Evolutionary conservation across 1,140 invertebrate genomes (phyloP), one percentile per base, ranked within the genome.

Genomic region (Anoplolepis gracilipes): DNA sequence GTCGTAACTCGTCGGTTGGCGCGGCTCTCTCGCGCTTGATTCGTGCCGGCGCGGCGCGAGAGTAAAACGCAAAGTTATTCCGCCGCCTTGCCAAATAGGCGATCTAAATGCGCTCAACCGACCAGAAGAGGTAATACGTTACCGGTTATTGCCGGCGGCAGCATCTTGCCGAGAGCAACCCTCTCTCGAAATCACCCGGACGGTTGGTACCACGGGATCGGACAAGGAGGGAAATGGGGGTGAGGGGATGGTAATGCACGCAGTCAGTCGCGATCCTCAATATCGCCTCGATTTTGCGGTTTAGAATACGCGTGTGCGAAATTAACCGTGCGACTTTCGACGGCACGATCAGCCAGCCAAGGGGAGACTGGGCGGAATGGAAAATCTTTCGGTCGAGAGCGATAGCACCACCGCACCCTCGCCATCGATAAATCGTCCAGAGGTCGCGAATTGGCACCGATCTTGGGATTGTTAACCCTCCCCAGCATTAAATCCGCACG

Each of bases 61-160:
- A 72, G 88, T 90, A 90, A 92, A 92, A 92, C 87, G 91, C 87
- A 92, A 92, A 92, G 92, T 92, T 92, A 92, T 92, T 92, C 92
- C 86, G 87, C 70, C 77, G 82, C 87, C 86, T 91, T 91, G 92
- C 91, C 91, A 92, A 92, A 92, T 92, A 92, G 92, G 88, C 92
- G 92, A 92, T 92, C 91, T 92, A 92, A 92, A 92, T 92, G 92
- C 91, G 91, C 87, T 92, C 91, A 91, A 91, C 91, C 90, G 91
- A 92, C 90, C 90, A 92, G 91, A 92, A 92, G 92, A 92, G 91
- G 92, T 92, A 92, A 92, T 92, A 92, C 90, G 91, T 92, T 92
- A 92, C 90, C 91, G 84, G 92, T 92, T 92, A 92, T 92, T 92
- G 91, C 91, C 90, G 78, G 86, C 89, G 89, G 92, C 91, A 91